Conservation (phyloP, 1,140 invertebrate genomes). For the Drosophila asahinai region DNA sequence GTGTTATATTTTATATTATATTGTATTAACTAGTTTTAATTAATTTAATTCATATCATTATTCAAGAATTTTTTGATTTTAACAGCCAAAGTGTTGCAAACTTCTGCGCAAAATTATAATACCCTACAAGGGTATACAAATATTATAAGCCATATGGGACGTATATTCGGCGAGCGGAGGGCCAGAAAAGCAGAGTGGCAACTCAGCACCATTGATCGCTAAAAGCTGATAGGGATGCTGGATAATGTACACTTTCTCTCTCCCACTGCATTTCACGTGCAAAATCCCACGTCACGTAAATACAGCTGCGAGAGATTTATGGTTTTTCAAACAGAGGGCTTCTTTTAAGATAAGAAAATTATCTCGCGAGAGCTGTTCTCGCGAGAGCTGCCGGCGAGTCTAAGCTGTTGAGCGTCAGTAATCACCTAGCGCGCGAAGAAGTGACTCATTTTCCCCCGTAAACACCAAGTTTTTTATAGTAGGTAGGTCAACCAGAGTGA, state of each 20-base stretch:
- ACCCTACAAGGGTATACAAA: no score
- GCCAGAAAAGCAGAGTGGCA: no score
- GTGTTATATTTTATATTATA: no score
- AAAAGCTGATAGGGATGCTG: no score
- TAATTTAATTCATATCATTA: no score
- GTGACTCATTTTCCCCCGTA: neutral
- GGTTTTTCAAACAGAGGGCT: neutral
- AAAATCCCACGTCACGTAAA: neutral
- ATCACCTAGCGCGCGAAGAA: neutral
- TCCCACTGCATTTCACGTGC: neutral
- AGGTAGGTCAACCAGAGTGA: neutral
- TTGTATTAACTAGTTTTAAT: no score
- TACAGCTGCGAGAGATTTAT: neutral
- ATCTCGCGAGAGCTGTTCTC: neutral
- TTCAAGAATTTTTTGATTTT: no score
- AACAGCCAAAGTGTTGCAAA: no score
- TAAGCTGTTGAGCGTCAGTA: neutral
- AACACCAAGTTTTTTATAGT: neutral
- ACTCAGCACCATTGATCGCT: no score
- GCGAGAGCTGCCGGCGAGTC: neutral
- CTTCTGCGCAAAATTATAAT: no score
- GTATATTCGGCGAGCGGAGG: no score
- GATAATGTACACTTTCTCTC: neutral
- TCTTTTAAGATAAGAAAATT: neutral
- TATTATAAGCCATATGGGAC: no score